These are phyloP conservation scores for Microcebus ravelobensis DNA, from an alignment of 2,113 vertebrate species.

Conservation along the genomic window DNA sequence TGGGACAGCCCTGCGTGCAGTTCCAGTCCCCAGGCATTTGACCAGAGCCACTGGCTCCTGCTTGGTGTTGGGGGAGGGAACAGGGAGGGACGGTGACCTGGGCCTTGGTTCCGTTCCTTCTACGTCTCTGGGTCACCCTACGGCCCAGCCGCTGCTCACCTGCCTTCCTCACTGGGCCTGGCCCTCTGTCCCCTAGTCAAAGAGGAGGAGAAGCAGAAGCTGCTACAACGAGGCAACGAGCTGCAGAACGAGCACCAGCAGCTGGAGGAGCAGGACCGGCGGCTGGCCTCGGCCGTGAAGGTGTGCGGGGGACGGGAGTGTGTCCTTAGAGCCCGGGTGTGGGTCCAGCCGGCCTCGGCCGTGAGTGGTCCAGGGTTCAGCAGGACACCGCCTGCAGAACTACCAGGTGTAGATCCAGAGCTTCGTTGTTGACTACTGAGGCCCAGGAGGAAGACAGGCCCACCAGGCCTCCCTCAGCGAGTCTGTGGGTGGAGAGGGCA, in stretches of 20 bases:
- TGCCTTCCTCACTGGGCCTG: fast-evolving
- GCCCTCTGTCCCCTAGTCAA: constrained; percentile 86
- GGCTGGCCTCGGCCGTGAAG: constrained; percentile 89
- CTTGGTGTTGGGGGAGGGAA: neutral
- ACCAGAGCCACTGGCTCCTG: neutral
- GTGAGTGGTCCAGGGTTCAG: too few species aligned
- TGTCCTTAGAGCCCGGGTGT: neutral
- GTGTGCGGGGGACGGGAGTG: constrained; percentile 77
- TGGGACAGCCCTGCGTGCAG: too few species aligned
- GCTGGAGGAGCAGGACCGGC: constrained; percentile 92
- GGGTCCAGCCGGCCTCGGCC: too few species aligned
- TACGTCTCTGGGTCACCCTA: neutral
- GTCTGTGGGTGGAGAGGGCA: fast-evolving
- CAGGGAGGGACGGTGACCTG: neutral
- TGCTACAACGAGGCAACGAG: constrained; percentile 91
- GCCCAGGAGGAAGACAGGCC: neutral
- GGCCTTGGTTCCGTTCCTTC: neutral
- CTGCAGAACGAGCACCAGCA: constrained; percentile 92
- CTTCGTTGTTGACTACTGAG: fast-evolving
- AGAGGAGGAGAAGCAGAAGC: constrained; percentile 95
- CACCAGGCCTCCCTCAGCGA: fast-evolving
- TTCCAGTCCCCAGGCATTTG: neutral
- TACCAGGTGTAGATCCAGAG: neutral
- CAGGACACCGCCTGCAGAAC: neutral
- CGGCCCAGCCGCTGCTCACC: fast-evolving